Base-by-base conservation (phyloP, 53 echinoderm and acorn worm genomes). In the Apostichopus leukothele region DNA sequence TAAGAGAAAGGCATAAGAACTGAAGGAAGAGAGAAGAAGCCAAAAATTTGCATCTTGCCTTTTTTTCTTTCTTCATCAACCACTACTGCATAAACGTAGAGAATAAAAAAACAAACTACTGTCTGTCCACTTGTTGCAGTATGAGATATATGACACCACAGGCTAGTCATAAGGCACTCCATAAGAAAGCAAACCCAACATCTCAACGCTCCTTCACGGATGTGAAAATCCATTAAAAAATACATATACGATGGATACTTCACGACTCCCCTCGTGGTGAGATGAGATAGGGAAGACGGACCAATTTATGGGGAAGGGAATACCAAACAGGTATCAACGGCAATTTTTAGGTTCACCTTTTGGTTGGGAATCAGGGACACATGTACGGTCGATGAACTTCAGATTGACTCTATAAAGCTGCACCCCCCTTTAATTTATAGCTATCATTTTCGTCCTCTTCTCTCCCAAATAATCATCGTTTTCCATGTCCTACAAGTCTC, bases 351-450 rank as follows among this genome's bases (percentile, higher is more conserved):
- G 71, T 19, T 71, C 71, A 71, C 71, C 71, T 71, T 71, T 71
- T 71, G 71, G 71, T 21, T n/a, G 71, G 20, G 81, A 57, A 81
- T 59, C 23, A 81, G 81, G 81, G 81, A 54, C 59, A 59, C 19
- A 23, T 81, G 81, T 54, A 81, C 59, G 81, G 81, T 81, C 81
- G 81, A 81, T 81, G 81, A 81, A 81, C 81, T 81, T 76, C 59
- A 57, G 55, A 57, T 54, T 81, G 6, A 59, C 54, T 54, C 19
- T 51, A 81, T 79, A 81, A 81, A 81, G 81, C 59, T 39, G 39
- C 39, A 39, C 51, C 18, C 81, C 81, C 81, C 54, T 18, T 54
- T 81, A 59, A 71, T 71, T 71, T 71, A 81, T 55, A 52, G 54
- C 81, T 22, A 81, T 81, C 21, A 81, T 59, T 81, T 81, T 81